Evolutionary conservation across 2,113 vertebrate genomes (phyloP).

Genomic region (Polypterus bichir): DNA sequence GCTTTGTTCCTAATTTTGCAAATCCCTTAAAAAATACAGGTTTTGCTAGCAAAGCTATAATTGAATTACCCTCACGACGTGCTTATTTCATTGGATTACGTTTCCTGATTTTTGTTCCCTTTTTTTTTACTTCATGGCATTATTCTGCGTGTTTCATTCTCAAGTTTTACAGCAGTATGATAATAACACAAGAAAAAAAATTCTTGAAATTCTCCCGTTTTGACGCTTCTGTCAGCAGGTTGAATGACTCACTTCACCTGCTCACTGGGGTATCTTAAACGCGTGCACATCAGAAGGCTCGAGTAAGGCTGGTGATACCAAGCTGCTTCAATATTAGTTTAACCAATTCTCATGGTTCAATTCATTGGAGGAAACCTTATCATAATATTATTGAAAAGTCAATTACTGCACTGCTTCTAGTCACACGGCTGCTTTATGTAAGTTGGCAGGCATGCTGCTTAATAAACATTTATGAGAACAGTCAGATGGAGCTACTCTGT

Average conservation of each 20-base stretch:
- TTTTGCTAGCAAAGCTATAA: too few relatives aligned
- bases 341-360: constrained; percentile 21
- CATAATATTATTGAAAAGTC: constrained; percentile 51
- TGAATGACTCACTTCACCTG: constrained; percentile 15
- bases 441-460: constrained; percentile 43
- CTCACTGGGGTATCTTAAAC: constrained; percentile 11
- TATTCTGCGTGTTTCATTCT: constrained; percentile 3
- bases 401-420: constrained; percentile 27
- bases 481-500: constrained; percentile 20
- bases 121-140: too few relatives aligned
- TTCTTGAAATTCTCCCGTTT: constrained; percentile 13
- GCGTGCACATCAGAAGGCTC: constrained; percentile 11
- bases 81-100: too few relatives aligned
- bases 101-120: too few relatives aligned
- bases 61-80: too few relatives aligned
- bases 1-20: too few relatives aligned
- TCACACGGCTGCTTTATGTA: constrained; percentile 43
- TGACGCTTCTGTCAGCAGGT: constrained; percentile 10
- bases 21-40: too few relatives aligned
- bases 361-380: constrained; percentile 32
- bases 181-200: neutral
- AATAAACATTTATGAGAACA: constrained; percentile 45
- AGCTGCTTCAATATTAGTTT: constrained; percentile 19
- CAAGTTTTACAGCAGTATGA: constrained; percentile 7
- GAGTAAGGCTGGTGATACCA: constrained; percentile 11